Base-by-base conservation (phyloP, 2,113 vertebrate genomes). In the Isichthys henryi region DNA sequence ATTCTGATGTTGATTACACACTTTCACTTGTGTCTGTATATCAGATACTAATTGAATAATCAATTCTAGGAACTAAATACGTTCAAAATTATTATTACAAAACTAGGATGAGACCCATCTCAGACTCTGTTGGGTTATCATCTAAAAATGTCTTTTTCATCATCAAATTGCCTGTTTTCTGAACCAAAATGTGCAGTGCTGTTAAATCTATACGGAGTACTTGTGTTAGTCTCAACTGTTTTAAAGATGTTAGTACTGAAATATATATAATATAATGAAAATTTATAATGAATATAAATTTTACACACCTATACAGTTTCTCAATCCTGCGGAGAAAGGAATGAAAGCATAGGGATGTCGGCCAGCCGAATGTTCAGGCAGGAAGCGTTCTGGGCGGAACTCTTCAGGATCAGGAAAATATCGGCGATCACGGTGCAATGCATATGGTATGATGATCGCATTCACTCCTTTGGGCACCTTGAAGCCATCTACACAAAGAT, bases 281-380 rank as follows among this genome's bases (percentile, higher is more conserved):
- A 39, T 39, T 39, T 39, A 39, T 39, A 39, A 39, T 39, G 39
- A 66, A 31, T 19, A 10, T 80, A 19, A 43, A 19, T 80, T 35
- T 43, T 43, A 96, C 96, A 9, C 92, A 97, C 97, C 97, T 87
- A 97, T 96, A 89, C 97, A 98, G 93, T 97, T 97, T 88, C 97
- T 95, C 74, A 94, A 94, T 70, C 97, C 97, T n/a, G 97, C 97
- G 35, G 97, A 98, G 91, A 98, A 97, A 31, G 97, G 97, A 82
- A 97, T 94, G 0, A 96, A 98, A 0, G 96, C 93, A 0, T 95
- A 97, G 0, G 97, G 95, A 46, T 97, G 96, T 53, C 96, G 95
- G 86, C 94, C 95, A 50, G 92, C 91, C 0, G 85, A 91, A 86
- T 97, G 97, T 90, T 97, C 95, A 0, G 95, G 93, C 8, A 96